Percentiles rank a stretch among this genome's conserved stretches.
Evolutionary conservation across 2,797 vertebrate genomes (phyloP).

Genomic region (Hydrophis major): DNA sequence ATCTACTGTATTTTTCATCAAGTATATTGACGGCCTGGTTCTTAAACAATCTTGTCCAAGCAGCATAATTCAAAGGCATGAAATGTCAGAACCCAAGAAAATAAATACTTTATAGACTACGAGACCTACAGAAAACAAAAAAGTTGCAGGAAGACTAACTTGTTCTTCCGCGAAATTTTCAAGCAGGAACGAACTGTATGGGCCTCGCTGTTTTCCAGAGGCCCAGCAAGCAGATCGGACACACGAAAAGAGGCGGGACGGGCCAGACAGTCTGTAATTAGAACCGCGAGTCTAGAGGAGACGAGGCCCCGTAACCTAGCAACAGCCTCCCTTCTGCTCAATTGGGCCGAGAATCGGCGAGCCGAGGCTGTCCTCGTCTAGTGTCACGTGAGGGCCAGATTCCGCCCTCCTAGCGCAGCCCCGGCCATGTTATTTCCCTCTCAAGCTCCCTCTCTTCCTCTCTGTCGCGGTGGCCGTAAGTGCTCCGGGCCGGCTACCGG

Average conservation of each 20-base stretch:
- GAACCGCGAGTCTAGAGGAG: too few relatives aligned
- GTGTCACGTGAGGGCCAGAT: neutral
- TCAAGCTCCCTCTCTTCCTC: neutral
- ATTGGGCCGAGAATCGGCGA: neutral
- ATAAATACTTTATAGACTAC: neutral
- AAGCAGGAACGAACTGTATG: neutral
- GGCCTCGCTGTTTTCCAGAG: neutral
- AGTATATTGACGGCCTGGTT: neutral
- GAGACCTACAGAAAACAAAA: neutral
- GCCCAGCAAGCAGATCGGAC: too few relatives aligned
- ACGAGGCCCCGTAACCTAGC: neutral
- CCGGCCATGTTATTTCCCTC: conserved; percentile 27
- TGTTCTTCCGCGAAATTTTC: neutral
- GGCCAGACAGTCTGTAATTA: neutral
- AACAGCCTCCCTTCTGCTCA: neutral
- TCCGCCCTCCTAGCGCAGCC: conserved; percentile 8
- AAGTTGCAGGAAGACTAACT: neutral
- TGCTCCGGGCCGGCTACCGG: neutral
- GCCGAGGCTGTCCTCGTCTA: neutral
- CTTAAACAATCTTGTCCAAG: neutral
- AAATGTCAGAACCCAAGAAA: neutral
- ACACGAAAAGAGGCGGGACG: neutral
- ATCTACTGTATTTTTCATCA: neutral
- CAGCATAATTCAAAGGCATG: neutral
- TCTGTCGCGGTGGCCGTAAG: neutral